A percentile compares a stretch with the other conserved stretches of the same genome.
Conservation (phyloP, 2,888 invertebrate species). For the Eupithecia insigniata region DNA sequence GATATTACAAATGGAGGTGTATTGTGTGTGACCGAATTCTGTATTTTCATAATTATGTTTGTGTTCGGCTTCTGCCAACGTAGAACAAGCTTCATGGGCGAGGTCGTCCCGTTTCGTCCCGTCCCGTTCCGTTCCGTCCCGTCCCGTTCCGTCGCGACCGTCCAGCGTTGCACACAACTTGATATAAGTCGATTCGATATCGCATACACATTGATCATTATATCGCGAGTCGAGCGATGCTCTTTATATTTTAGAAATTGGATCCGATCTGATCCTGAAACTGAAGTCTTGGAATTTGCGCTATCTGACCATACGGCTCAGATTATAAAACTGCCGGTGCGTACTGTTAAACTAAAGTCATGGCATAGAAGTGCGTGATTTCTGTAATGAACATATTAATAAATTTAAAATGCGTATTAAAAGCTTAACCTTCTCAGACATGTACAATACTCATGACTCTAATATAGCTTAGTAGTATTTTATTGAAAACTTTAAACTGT, state of each 20-base stretch:
- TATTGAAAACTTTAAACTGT: too few species aligned
- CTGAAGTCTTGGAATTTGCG: too few species aligned
- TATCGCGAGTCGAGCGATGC: slow-evolving; percentile 35
- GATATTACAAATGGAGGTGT: slow-evolving; percentile 17
- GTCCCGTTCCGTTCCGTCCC: not conserved
- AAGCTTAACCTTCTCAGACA: too few species aligned
- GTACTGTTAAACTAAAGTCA: too few species aligned
- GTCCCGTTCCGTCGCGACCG: not conserved
- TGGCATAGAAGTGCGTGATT: too few species aligned
- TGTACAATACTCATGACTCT: too few species aligned
- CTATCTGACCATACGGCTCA: too few species aligned
- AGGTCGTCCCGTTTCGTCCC: not conserved
- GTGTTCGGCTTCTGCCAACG: slow-evolving; percentile 25
- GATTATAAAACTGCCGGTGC: too few species aligned
- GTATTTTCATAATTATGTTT: slow-evolving; percentile 27
- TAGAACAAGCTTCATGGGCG: not conserved
- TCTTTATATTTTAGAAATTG: slow-evolving; percentile 33
- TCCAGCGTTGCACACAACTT: slow-evolving; percentile 23
- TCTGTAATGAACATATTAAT: too few species aligned
- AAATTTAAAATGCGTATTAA: too few species aligned
- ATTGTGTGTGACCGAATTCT: slow-evolving; percentile 22
- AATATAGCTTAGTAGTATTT: too few species aligned
- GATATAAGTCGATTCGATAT: slow-evolving; percentile 35
- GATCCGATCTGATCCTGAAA: too few species aligned
- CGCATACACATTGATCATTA: slow-evolving; percentile 24